Conservation (phyloP, 2,113 vertebrate genomes). For the Crotalus viridis region DNA sequence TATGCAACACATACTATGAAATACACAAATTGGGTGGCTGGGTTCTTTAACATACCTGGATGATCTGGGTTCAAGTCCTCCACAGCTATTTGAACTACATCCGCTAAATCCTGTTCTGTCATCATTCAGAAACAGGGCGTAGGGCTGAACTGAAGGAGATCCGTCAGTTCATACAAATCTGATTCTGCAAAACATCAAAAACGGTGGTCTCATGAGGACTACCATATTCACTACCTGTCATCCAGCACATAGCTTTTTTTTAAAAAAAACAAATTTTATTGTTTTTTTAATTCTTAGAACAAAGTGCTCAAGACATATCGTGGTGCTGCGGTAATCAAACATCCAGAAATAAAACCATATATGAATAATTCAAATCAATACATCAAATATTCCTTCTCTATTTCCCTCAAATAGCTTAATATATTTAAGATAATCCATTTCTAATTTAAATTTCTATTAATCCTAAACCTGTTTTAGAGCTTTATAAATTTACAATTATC, state of each 20-base stretch:
- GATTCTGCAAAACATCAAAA: constrained; percentile 56
- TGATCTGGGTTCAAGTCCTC: constrained; percentile 87
- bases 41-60: constrained; percentile 71
- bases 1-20: background rate
- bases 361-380: no score
- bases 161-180: constrained; percentile 51
- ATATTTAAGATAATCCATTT: no score
- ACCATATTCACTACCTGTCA: background rate
- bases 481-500: no score
- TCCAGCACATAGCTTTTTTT: background rate
- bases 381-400: no score
- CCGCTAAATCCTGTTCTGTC: constrained; percentile 92
- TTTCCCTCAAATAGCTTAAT: no score
- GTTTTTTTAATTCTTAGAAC: no score
- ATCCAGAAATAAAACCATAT: no score
- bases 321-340: no score
- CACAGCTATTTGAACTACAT: constrained; percentile 96
- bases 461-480: no score
- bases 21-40: background rate
- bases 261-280: no score
- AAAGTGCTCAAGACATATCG: no score
- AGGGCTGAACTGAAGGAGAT: background rate
- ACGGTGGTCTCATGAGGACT: fast-evolving
- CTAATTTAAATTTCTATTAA: no score
- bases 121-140: constrained; percentile 80